Base-by-base conservation (phyloP, 2,797 vertebrate genomes). In the Acestrorhynchus altus region DNA sequence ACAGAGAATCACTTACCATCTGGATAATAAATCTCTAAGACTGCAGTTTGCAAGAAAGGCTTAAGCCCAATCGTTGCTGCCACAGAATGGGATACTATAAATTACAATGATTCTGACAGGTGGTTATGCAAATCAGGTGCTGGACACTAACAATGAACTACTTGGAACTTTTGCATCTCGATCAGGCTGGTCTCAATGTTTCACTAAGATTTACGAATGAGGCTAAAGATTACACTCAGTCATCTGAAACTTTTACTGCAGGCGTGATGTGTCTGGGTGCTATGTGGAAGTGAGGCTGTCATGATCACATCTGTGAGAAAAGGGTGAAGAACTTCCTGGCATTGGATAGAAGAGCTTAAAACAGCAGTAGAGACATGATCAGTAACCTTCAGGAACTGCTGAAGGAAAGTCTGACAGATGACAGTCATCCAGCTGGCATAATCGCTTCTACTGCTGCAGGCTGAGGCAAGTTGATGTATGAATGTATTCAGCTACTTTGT, bases 211-310 rank as follows among this genome's bases (percentile, higher is more conserved):
- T 76, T 69, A 79, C 76, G 77, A 56, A 79, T 77, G 56, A 72
- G 74, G 77, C 74, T 35, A 35, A 69, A 66, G 63, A 76, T 69
- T 51, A 81, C 72, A 47, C 68, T 44, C 57, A 67, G 39, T 44
- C 76, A 76, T 72, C 75, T 64, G 81, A 81, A 77, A 79, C 57
- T 64, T 83, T 85, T 79, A 85, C 59, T 72, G 79, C 72, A 59
- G 61, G 68, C 65, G 54, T 56, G 64, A 79, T 74, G 54, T 73
- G 70, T 61, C 46, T 77, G 56, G 22, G 51, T 24, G 44, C 40
- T 71, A 16, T 4, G 22, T 1, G 16, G 10, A 47, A 20, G 56
- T 31, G 24, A 16, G n/a, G 8, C n/a, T 1, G 4, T 2, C n/a
- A 40, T 44, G 13, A 15, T 72, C 57, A 69, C 15, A 54, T 35